These are phyloP conservation scores for Brachionus asplanchnoidis DNA, from an alignment of 1,140 invertebrate species.

Conservation along the genomic window DNA sequence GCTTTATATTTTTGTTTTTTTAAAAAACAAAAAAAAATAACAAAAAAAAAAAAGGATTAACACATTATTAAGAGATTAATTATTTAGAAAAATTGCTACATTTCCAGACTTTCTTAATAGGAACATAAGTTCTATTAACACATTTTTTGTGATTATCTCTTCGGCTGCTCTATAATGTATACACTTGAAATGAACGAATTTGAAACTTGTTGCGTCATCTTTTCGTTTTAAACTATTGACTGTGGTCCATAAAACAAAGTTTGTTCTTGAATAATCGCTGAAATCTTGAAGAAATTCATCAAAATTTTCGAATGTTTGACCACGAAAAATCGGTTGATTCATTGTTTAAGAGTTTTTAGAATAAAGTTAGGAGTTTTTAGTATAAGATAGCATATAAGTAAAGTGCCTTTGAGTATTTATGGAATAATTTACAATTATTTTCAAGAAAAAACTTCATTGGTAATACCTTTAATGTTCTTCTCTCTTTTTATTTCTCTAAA, in stretches of 20 bases:
- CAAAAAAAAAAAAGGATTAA: too few relatives aligned
- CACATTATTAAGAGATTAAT: too few relatives aligned
- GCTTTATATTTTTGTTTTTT: too few relatives aligned
- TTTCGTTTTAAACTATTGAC: not conserved
- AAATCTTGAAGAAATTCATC: not conserved
- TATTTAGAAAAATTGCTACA: too few relatives aligned
- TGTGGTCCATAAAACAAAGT: not conserved
- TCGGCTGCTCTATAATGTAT: too few relatives aligned
- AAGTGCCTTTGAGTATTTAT: not conserved
- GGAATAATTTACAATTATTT: not conserved
- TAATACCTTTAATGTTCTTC: not conserved
- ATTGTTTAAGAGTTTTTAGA: slow-evolving; percentile 14
- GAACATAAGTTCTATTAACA: too few relatives aligned
- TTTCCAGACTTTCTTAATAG: too few relatives aligned
- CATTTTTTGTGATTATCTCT: too few relatives aligned
- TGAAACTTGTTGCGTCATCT: slow-evolving; percentile 9
- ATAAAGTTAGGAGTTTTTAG: not conserved
- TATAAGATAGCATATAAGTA: not conserved
- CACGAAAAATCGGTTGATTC: slow-evolving; percentile 10
- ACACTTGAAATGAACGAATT: slow-evolving; percentile 6
- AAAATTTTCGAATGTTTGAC: not conserved
- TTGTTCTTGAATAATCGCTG: not conserved
- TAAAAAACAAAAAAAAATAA: too few relatives aligned
- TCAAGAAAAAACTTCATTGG: slow-evolving; percentile 1
- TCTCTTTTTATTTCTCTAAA: not conserved